Evolutionary conservation across 2,113 vertebrate genomes (phyloP).

Genomic region (Scolopax mira): DNA sequence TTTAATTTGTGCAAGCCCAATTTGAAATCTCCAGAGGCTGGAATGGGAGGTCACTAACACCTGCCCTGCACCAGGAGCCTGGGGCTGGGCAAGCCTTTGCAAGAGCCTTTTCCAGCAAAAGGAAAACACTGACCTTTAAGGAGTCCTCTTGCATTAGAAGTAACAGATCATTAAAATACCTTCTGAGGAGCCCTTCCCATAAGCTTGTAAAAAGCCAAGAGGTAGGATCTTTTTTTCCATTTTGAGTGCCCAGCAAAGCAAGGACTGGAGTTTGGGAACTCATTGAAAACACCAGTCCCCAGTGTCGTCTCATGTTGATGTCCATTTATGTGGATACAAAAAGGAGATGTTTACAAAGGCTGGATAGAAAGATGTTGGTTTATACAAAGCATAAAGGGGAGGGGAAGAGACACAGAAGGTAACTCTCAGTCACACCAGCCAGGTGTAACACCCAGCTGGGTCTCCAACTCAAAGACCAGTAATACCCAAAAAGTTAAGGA

Average conservation of each 20-base stretch:
- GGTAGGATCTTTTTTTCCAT: not conserved
- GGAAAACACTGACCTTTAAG: not conserved
- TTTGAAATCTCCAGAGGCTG: not conserved
- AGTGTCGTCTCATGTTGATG: not conserved
- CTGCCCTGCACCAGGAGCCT: not conserved
- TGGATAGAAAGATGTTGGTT: not conserved
- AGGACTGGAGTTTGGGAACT: not conserved
- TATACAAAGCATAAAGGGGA: not conserved
- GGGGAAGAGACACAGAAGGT: not conserved
- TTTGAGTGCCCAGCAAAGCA: not conserved
- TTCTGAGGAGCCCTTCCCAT: not conserved
- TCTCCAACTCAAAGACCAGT: not conserved
- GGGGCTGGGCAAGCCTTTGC: not conserved
- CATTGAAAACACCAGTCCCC: not conserved
- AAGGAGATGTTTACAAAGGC: not conserved
- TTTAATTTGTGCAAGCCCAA: not conserved
- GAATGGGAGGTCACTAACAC: not conserved
- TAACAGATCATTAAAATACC: not conserved
- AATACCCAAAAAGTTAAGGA: not conserved
- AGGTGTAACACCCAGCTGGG: accelerated
- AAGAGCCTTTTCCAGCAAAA: not conserved
- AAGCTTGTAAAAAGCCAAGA: not conserved
- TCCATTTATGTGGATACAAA: not conserved
- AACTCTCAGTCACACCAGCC: not conserved
- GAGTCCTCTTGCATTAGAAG: not conserved